Base-by-base conservation (phyloP, 2,888 invertebrate species). In the Cephus pygmeus region DNA sequence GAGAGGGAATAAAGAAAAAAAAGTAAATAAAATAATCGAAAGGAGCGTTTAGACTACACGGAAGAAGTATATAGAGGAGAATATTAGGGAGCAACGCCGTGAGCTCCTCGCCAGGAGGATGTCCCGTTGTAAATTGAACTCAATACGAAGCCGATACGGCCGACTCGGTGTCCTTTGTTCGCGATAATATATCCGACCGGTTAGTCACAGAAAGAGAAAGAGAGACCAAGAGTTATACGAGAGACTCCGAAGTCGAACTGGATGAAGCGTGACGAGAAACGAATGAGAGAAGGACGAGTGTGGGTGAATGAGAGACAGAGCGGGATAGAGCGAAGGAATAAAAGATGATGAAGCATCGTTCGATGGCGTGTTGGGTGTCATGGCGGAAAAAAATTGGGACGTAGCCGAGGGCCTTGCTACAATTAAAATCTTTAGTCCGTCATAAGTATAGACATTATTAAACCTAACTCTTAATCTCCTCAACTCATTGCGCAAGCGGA, bases 121-220 rank as follows among this genome's bases (percentile, higher is more conserved):
- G 87, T 86, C 85, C 85, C 83, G 83, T 87, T 89, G 87, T 87
- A 88, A 87, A 87, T 87, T 87, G 76, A 82, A 83, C 83, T 83
- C 83, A 82, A 82, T 82, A 77, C 82, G 76, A 75, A 79, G 78
- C 75, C 69, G 77, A 80, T 79, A 76, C 73, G 75, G 77, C 81
- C 80, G 83, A 83, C 80, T 75, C 81, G 23, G 23, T 81, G 81
- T 81, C 78, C 83, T 79, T 82, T 79, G 77, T 74, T 74, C 74
- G 71, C 12, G 31, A 23, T 56, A 56, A 56, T 56, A 23, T 56
- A 56, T 56, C 23, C 56, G 56, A 56, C 56, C 56, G 56, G 56
- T 56, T 56, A 56, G 56, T 56, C 23, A 56, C 23, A 56, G 56
- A 56, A 23, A 56, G 6, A 56, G 56, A 56, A 56, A 56, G 56